Percentiles rank a stretch among this genome's conserved stretches.
Evolutionary conservation across 92 coral and sea anemone species (phyloP).

Genomic region (Micromussa lordhowensis): DNA sequence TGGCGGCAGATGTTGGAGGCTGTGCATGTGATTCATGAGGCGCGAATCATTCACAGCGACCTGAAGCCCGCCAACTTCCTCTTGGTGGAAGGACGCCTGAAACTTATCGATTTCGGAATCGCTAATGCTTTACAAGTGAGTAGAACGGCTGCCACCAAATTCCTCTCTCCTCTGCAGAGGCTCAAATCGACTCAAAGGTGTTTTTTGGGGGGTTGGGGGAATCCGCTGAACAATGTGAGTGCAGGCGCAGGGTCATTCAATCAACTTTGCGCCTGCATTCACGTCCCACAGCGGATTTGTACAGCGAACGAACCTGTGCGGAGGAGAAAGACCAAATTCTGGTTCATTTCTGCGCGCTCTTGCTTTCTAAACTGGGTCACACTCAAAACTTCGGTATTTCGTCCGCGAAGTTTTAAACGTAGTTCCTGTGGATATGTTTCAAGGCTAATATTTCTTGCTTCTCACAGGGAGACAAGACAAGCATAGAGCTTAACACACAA

Average conservation of each 20-base stretch:
- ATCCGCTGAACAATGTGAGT: no score
- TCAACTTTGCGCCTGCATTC: no score
- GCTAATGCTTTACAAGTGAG: conserved; percentile 96
- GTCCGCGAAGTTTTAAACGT: not conserved
- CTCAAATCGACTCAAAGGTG: no score
- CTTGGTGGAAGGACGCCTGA: conserved; percentile 89
- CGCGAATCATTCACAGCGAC: conserved; percentile 93
- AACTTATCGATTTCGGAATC: conserved; percentile 97
- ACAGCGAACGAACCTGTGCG: no score
- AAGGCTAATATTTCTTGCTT: not conserved
- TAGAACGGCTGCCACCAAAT: not conserved
- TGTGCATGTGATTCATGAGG: conserved; percentile 88
- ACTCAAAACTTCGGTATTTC: not conserved
- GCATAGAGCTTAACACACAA: conserved; percentile 94
- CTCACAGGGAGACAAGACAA: conserved; percentile 87
- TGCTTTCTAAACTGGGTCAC: no score
- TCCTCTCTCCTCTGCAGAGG: no score
- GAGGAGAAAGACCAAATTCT: no score
- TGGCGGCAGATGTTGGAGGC: conserved; percentile 98
- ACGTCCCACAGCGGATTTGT: no score
- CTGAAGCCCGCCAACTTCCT: conserved; percentile 98
- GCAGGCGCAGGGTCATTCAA: no score
- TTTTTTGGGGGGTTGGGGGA: no score
- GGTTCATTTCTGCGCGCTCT: no score
- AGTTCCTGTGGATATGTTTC: not conserved